Evolutionary conservation across 2,797 vertebrate species (phyloP).

Genomic region (Tamandua tetradactyla): DNA sequence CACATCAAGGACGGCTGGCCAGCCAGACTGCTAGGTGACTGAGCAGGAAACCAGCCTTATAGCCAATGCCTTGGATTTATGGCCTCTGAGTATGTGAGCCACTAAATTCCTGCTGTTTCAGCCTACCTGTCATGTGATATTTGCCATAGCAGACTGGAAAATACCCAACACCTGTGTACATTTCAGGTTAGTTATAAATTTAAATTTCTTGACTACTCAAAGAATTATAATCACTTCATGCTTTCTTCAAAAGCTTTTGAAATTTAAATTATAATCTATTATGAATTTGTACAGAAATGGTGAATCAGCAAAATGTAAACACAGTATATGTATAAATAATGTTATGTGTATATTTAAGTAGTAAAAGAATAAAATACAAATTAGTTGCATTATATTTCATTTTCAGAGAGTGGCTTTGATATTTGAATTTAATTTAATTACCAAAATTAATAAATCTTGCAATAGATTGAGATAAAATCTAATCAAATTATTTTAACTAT

Average conservation of each 20-base stretch:
- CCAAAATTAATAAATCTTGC: background rate
- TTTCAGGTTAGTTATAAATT: background rate
- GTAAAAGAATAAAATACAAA: constrained; percentile 1
- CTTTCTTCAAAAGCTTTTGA: background rate
- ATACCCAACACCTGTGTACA: background rate
- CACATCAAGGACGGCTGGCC: too few relatives aligned
- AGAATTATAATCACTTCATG: background rate
- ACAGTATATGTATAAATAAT: background rate
- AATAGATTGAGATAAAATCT: background rate
- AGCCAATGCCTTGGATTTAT: too few relatives aligned
- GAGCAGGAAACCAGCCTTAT: too few relatives aligned
- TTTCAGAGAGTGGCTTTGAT: background rate
- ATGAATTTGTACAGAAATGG: background rate
- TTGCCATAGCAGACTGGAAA: too few relatives aligned
- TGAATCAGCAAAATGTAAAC: background rate
- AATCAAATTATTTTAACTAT: background rate
- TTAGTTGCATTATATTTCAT: background rate
- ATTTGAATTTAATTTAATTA: background rate
- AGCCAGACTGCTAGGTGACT: too few relatives aligned
- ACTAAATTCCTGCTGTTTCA: too few relatives aligned
- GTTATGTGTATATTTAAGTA: background rate
- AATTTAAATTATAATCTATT: background rate
- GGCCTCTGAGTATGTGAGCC: too few relatives aligned
- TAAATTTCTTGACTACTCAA: background rate
- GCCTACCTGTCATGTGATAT: too few relatives aligned